phyloP scores from a whole-genome alignment of 64 coral and sea anemone genomes.

The Anthopleura sola region DNA sequence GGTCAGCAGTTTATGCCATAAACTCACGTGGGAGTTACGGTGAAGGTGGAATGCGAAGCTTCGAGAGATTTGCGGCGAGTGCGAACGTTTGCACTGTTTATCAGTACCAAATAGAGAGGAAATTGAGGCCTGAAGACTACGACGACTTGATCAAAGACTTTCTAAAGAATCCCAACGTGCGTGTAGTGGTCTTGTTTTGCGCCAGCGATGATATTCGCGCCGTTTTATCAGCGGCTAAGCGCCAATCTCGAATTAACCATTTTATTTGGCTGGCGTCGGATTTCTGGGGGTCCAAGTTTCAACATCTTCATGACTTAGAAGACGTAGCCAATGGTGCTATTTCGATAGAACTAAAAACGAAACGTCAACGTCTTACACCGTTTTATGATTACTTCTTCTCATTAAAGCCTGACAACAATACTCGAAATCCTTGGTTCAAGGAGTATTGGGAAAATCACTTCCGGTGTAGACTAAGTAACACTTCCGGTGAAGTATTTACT shows the following conservation, averaged over 20 bases:
- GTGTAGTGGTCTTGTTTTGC: constrained; percentile 80
- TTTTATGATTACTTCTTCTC: constrained; percentile 68
- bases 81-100: constrained; percentile 56
- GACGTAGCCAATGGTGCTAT: constrained; percentile 67
- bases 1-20: constrained; percentile 78
- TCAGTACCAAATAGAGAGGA: constrained; percentile 34
- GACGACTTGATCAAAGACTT: constrained; percentile 47
- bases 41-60: constrained; percentile 71
- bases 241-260: constrained; percentile 5
- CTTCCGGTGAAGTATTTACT: not conserved
- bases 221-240: constrained; percentile 63
- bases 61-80: constrained; percentile 24
- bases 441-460: constrained; percentile 79
- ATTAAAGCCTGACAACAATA: constrained; percentile 49
- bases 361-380: constrained; percentile 24
- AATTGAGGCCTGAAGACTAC: constrained; percentile 37
- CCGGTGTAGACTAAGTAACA: constrained; percentile 25
- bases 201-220: constrained; percentile 54
- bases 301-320: constrained; percentile 56
- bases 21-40: constrained; percentile 88
- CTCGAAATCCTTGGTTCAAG: constrained; percentile 87
- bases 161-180: constrained; percentile 32
- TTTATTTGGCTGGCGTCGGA: constrained; percentile 86
- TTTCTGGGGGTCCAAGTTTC: constrained; percentile 73
- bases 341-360: constrained; percentile 58